These are phyloP conservation scores for Saguinus imperator DNA, from an alignment of 2,113 vertebrate genomes.

Conservation along the genomic window DNA sequence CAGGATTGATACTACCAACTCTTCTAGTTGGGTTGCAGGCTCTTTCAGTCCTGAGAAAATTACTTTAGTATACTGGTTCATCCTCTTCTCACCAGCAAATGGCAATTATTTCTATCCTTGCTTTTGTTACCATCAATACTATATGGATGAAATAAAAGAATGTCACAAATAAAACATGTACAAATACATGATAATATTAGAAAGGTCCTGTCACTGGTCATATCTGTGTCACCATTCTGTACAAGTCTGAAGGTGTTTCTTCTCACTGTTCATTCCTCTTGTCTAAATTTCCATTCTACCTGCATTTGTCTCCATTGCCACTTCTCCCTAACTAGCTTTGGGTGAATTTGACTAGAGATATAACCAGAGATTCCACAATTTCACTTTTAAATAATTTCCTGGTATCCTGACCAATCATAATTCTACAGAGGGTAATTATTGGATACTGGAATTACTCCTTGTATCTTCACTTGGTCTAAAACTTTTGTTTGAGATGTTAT, in stretches of 20 bases:
- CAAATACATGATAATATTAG: not conserved
- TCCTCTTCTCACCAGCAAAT: not conserved
- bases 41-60: conserved; percentile 76
- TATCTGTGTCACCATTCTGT: not conserved
- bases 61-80: not conserved
- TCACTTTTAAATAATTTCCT: not conserved
- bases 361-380: not conserved
- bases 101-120: not conserved
- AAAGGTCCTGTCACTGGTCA: not conserved
- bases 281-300: not conserved
- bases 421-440: not conserved
- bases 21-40: conserved; percentile 81
- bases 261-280: not conserved
- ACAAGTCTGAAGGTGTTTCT: not conserved
- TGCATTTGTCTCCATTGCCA: not conserved
- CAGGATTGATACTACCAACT: conserved; percentile 70
- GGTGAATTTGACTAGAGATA: not conserved
- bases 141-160: not conserved
- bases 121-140: not conserved
- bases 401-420: not conserved
- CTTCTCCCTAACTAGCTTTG: not conserved
- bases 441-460: not conserved
- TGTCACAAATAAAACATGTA: not conserved
- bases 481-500: not conserved
- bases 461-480: not conserved